Evolutionary conservation across 2,888 invertebrate species (phyloP).

Genomic region (Hemistola chrysoprasaria): DNA sequence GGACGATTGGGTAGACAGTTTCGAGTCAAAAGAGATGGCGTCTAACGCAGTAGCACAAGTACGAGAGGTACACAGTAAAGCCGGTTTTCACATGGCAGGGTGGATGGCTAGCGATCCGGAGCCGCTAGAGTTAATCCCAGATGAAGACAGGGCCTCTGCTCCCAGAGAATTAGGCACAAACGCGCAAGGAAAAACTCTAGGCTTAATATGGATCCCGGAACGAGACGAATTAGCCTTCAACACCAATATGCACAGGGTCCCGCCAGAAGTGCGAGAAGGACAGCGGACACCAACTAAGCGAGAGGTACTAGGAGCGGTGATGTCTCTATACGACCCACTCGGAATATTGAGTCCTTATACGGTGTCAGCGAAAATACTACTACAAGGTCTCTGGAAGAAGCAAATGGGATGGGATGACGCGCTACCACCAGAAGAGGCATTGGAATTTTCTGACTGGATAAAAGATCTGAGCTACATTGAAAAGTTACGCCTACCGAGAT

Average conservation of each 20-base stretch:
- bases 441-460: not conserved
- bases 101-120: not conserved
- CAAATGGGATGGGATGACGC: too few species aligned
- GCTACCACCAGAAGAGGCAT: too few species aligned
- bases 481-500: not conserved
- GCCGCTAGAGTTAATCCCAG: not conserved
- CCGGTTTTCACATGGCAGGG: not conserved
- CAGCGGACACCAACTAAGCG: too few species aligned
- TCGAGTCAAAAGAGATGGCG: too few species aligned
- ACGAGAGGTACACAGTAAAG: not conserved
- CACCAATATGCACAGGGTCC: too few species aligned
- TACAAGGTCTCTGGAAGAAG: too few species aligned
- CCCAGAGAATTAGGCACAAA: not conserved
- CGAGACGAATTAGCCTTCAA: too few species aligned
- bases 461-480: not conserved
- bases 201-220: not conserved
- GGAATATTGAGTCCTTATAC: too few species aligned
- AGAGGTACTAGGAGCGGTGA: not conserved
- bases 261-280: too few species aligned
- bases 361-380: too few species aligned
- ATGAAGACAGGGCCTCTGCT: not conserved
- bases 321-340: constrained; percentile 2
- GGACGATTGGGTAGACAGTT: too few species aligned
- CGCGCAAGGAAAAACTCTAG: not conserved
- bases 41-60: too few species aligned